Percentiles rank a stretch among this genome's conserved stretches.
Conservation (phyloP, 2,113 vertebrate genomes). For the Elgaria multicarinata region DNA sequence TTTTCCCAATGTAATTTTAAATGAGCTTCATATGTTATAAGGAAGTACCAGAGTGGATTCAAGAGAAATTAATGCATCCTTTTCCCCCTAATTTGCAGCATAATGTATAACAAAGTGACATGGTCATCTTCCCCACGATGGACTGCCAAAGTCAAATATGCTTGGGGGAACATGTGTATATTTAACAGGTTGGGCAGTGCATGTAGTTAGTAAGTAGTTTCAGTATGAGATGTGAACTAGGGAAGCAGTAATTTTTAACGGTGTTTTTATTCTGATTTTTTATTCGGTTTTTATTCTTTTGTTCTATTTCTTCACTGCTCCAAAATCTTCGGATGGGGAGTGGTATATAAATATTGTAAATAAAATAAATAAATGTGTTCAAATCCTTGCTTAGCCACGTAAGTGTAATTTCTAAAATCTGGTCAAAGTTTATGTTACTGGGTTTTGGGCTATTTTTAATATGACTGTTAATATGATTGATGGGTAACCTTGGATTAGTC, state of each 20-base stretch:
- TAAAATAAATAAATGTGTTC: no score
- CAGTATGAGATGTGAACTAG: background rate
- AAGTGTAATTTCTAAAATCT: no score
- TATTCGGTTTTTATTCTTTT: no score
- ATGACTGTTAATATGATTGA: background rate
- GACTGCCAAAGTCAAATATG: background rate
- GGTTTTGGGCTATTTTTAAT: no score
- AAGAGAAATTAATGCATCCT: background rate
- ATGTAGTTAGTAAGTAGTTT: background rate
- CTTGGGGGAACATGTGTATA: background rate
- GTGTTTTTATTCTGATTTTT: no score
- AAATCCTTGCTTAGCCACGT: background rate
- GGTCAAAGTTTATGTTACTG: no score
- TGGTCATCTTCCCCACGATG: background rate
- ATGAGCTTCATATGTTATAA: background rate
- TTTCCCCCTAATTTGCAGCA: background rate
- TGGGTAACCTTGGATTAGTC: background rate
- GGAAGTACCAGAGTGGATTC: background rate
- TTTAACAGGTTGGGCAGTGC: background rate
- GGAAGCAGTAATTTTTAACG: no score
- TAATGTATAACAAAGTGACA: background rate
- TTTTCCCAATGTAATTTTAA: constrained; percentile 8
- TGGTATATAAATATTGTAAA: no score
- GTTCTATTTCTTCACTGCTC: no score
- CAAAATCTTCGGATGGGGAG: no score